phyloP scores from a whole-genome alignment of 2,888 invertebrate species.

The Leptinotarsa peninsularis region DNA sequence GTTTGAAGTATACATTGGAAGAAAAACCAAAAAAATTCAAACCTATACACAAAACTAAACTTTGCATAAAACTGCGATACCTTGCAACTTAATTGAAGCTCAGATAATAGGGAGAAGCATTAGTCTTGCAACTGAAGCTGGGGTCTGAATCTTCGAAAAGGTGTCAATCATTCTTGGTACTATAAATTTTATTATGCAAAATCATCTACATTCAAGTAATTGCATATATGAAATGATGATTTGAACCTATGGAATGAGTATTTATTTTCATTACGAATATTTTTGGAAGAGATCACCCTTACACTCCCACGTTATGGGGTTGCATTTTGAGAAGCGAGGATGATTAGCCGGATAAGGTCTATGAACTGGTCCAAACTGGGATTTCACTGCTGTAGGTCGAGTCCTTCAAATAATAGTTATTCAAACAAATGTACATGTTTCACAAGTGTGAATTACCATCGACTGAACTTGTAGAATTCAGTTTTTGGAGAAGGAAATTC shows the following conservation, averaged over 20 bases:
- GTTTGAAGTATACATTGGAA: too few relatives aligned
- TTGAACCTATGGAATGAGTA: not conserved
- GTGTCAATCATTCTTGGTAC: too few relatives aligned
- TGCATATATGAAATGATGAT: not conserved
- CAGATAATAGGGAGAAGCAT: too few relatives aligned
- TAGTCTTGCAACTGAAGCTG: too few relatives aligned
- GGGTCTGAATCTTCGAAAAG: too few relatives aligned
- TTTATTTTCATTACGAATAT: not conserved
- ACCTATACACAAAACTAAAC: too few relatives aligned
- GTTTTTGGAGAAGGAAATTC: conserved; percentile 64
- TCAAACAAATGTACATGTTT: not conserved
- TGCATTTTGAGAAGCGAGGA: conserved; percentile 44
- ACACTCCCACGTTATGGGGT: conserved; percentile 54
- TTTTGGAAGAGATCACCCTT: conserved; percentile 2
- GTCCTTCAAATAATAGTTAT: conserved; percentile 34
- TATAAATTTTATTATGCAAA: too few relatives aligned
- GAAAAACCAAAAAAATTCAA: too few relatives aligned
- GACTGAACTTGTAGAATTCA: conserved; percentile 60
- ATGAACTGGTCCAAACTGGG: conserved; percentile 40
- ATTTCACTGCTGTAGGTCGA: conserved; percentile 37
- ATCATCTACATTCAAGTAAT: too few relatives aligned
- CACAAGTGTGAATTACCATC: conserved; percentile 33
- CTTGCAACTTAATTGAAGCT: too few relatives aligned
- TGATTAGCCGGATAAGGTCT: conserved; percentile 37
- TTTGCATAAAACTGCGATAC: too few relatives aligned